A percentile compares a stretch with the other conserved stretches of the same genome.
These are phyloP conservation scores for Campoplex capitator DNA, from an alignment of 2,888 invertebrate species.

Conservation along the genomic window DNA sequence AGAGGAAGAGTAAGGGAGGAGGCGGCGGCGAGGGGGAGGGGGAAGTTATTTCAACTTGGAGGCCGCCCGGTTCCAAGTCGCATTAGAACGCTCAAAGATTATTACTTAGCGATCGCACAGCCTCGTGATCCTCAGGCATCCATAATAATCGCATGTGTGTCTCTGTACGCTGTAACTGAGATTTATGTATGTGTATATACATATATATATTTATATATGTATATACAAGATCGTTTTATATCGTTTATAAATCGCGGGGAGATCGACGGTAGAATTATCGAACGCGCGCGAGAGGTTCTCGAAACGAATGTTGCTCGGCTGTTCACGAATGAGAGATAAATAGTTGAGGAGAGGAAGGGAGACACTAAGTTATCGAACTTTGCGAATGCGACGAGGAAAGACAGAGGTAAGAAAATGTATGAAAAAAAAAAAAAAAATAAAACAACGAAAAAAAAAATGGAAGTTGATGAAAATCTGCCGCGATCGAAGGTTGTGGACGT, in stretches of 20 bases:
- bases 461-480: slow-evolving; percentile 66
- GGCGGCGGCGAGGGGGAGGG: slow-evolving; percentile 58
- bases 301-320: slow-evolving; percentile 57
- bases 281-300: slow-evolving; percentile 58
- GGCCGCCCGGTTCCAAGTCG: slow-evolving; percentile 83
- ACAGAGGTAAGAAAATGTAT: background rate
- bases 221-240: slow-evolving; percentile 55
- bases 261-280: slow-evolving; percentile 67
- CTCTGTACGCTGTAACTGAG: slow-evolving; percentile 36
- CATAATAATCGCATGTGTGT: slow-evolving; percentile 78
- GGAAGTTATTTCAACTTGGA: slow-evolving; percentile 80
- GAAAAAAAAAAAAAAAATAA: slow-evolving; percentile 6
- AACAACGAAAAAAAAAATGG: slow-evolving; percentile 15
- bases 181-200: background rate
- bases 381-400: slow-evolving; percentile 9
- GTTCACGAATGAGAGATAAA: slow-evolving; percentile 59
- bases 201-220: slow-evolving; percentile 2
- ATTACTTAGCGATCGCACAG: slow-evolving; percentile 80
- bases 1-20: slow-evolving; percentile 63
- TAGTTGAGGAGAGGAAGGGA: slow-evolving; percentile 45
- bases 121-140: slow-evolving; percentile 82
- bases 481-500: slow-evolving; percentile 67
- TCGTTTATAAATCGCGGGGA: slow-evolving; percentile 68
- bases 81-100: slow-evolving; percentile 83
- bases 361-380: slow-evolving; percentile 25